phyloP scores from a whole-genome alignment of 2,113 vertebrate species.

The Megaptera novaeangliae region DNA sequence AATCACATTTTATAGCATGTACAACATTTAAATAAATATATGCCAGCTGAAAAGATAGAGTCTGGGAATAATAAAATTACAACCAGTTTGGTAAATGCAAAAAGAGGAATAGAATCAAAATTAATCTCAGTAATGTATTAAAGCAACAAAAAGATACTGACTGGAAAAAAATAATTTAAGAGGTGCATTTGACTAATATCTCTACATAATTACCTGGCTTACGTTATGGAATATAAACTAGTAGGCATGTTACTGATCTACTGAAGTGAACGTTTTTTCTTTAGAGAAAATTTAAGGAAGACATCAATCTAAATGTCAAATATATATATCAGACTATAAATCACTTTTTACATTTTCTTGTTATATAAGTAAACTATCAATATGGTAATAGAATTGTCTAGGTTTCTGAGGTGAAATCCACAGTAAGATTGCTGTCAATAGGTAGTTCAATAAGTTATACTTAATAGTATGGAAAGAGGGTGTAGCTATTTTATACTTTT shows the following conservation, averaged over 20 bases:
- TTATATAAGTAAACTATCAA: neutral
- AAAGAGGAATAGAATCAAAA: neutral
- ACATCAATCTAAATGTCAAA: neutral
- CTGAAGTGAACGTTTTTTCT: neutral
- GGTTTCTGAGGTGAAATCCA: neutral
- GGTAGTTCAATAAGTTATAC: neutral
- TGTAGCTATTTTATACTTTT: neutral
- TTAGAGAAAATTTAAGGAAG: conserved; percentile 14
- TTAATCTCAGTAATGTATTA: neutral
- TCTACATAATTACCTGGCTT: neutral
- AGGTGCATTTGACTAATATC: neutral
- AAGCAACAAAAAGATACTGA: neutral
- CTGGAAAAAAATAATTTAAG: neutral
- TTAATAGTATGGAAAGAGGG: neutral
- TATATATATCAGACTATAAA: neutral
- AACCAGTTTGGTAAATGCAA: neutral
- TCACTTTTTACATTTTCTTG: neutral
- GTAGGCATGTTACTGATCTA: neutral
- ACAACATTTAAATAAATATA: neutral
- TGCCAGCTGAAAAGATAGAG: neutral
- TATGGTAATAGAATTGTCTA: neutral
- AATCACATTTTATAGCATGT: neutral
- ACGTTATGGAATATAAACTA: neutral
- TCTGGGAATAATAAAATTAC: neutral
- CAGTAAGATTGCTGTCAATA: neutral